Conservation (phyloP, 1,140 invertebrate species). For the Drosophila arawakana region DNA sequence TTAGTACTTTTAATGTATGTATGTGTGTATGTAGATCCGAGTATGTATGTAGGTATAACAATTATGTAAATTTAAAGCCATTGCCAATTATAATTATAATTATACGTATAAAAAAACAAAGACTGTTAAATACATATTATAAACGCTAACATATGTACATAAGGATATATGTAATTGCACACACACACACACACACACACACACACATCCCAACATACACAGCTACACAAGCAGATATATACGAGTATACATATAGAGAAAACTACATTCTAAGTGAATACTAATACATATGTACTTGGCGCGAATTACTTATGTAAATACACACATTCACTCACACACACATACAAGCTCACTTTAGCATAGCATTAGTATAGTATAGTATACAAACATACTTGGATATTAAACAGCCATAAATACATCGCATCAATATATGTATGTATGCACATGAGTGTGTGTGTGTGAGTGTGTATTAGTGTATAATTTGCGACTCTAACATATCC, state of each 20-base stretch:
- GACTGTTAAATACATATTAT: constrained; percentile 67
- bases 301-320: constrained; percentile 1
- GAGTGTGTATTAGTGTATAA: too few species aligned
- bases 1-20: constrained; percentile 23
- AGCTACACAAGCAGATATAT: background rate
- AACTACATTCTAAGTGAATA: background rate
- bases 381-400: background rate
- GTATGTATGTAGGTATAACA: constrained; percentile 43
- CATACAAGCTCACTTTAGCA: background rate
- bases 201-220: background rate
- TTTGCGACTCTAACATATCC: too few species aligned
- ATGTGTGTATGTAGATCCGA: constrained; percentile 21
- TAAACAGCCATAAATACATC: too few species aligned
- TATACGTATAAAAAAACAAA: constrained; percentile 44
- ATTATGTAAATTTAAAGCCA: constrained; percentile 42
- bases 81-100: constrained; percentile 67
- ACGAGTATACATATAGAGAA: background rate
- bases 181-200: constrained; percentile 4
- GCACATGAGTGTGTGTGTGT: too few species aligned
- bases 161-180: background rate
- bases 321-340: background rate
- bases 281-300: background rate
- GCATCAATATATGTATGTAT: too few species aligned
- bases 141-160: constrained; percentile 25
- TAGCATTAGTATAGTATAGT: background rate